A percentile compares a stretch with the other conserved stretches of the same genome.
These are phyloP conservation scores for Epinotia demarniana DNA, from an alignment of 2,888 invertebrate species.

Conservation along the genomic window DNA sequence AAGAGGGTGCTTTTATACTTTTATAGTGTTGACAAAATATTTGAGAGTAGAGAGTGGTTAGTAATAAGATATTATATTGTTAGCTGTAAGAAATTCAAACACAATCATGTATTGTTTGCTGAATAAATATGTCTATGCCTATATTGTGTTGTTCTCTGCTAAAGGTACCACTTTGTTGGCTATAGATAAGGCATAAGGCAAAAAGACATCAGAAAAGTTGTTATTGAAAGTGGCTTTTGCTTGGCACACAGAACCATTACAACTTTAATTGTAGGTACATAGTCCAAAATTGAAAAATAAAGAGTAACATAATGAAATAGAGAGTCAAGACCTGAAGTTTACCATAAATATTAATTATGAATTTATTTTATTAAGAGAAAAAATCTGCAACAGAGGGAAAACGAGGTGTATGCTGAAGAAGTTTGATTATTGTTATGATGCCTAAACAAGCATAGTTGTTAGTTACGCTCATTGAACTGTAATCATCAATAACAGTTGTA, in stretches of 20 bases:
- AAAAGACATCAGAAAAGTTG: no score
- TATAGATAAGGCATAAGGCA: neutral
- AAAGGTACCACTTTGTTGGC: neutral
- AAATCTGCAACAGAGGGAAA: neutral
- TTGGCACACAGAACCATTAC: no score
- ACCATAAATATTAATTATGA: neutral
- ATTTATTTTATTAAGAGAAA: neutral
- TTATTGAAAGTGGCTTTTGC: no score
- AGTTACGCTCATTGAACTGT: slow-evolving; percentile 18
- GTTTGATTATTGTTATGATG: neutral
- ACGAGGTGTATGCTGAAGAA: neutral
- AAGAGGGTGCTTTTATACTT: no score
- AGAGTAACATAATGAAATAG: no score
- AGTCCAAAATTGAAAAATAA: no score
- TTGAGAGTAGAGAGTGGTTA: no score
- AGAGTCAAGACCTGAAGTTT: neutral
- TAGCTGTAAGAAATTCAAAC: no score
- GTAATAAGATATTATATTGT: no score
- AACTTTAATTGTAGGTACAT: no score
- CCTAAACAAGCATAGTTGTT: neutral
- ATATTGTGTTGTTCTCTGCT: neutral
- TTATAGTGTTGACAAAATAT: no score
- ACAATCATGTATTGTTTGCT: no score
- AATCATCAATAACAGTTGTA: neutral
- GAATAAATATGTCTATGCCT: neutral